Evolutionary conservation across 2,888 invertebrate genomes (phyloP).

Genomic region (Dione vanillae): DNA sequence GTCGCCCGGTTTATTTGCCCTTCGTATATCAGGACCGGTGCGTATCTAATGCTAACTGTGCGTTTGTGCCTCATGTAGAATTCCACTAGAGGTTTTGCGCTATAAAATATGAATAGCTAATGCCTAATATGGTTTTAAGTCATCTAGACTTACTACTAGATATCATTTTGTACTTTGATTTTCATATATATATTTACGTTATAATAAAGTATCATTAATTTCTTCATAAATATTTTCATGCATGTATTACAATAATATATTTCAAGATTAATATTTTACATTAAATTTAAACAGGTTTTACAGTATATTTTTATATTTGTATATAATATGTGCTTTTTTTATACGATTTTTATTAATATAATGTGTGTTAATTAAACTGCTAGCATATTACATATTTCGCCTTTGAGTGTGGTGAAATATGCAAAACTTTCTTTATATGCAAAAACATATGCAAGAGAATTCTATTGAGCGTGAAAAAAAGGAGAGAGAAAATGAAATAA

Average conservation of each 20-base stretch:
- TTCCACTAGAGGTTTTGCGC: not conserved
- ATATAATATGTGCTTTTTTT: not conserved
- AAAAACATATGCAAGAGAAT: too few species aligned
- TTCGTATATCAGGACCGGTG: conserved; percentile 18
- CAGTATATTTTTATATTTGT: not conserved
- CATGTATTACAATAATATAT: too few species aligned
- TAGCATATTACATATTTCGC: not conserved
- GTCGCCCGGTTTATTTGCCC: conserved; percentile 26
- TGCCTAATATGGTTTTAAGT: not conserved
- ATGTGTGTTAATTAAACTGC: not conserved
- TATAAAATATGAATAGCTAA: conserved; percentile 5
- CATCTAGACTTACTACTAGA: not conserved
- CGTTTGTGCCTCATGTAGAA: not conserved
- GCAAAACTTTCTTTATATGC: too few species aligned
- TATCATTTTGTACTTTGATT: not conserved
- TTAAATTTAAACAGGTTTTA: too few species aligned
- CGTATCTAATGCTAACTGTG: conserved; percentile 29
- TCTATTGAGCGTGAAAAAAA: not conserved
- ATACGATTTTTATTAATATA: not conserved
- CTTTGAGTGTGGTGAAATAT: not conserved
- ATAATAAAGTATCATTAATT: not conserved
- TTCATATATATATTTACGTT: not conserved
- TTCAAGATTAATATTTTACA: too few species aligned
- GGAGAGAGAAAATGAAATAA: not conserved
- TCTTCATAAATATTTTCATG: too few species aligned